phyloP scores from a whole-genome alignment of 1,140 invertebrate genomes.

The Argopecten irradians region DNA sequence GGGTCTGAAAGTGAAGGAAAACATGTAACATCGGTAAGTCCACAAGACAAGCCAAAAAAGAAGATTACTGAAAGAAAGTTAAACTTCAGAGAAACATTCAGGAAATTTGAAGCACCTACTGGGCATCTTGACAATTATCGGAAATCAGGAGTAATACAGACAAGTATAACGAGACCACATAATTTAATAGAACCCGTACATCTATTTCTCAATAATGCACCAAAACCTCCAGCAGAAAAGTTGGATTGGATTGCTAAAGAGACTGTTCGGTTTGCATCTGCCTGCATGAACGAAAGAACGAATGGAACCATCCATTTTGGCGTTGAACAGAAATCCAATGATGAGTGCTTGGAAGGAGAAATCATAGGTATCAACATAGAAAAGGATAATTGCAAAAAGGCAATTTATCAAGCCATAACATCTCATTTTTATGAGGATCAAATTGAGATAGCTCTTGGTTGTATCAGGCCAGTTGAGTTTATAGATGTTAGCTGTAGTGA shows the following conservation, averaged over 20 bases:
- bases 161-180: background rate
- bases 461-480: conserved; percentile 53
- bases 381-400: background rate
- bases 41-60: too few relatives aligned
- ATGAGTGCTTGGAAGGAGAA: background rate
- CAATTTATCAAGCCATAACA: conserved; percentile 40
- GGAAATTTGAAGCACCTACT: conserved; percentile 13
- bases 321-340: background rate
- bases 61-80: too few relatives aligned
- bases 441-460: conserved; percentile 42
- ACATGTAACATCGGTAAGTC: background rate
- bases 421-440: conserved; percentile 44
- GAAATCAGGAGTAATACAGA: background rate
- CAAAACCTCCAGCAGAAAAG: background rate
- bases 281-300: conserved; percentile 40
- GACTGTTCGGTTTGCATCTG: conserved; percentile 30
- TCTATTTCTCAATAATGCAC: background rate
- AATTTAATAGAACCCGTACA: conserved; percentile 32
- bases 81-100: background rate
- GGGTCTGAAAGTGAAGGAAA: background rate
- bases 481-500: conserved; percentile 46
- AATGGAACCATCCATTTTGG: conserved; percentile 42
- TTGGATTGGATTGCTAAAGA: background rate
- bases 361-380: background rate
- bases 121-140: background rate